Conservation (phyloP, 2,888 invertebrate species). For the Drosophila ustulata region DNA sequence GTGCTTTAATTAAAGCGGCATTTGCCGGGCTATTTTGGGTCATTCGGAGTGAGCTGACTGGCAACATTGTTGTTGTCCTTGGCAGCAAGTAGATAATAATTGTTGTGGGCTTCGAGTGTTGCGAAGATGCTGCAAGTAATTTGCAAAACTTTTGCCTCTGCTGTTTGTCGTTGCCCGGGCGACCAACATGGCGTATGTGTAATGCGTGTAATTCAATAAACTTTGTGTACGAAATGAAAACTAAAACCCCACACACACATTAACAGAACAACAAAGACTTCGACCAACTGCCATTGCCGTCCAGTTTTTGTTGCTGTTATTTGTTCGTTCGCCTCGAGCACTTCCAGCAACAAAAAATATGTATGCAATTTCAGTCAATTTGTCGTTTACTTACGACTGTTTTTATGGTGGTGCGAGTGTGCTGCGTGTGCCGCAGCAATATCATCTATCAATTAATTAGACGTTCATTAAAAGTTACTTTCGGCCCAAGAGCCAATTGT, state of each 20-base stretch:
- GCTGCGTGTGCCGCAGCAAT: constrained; percentile 20
- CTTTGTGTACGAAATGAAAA: constrained; percentile 55
- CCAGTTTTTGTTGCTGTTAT: constrained; percentile 4
- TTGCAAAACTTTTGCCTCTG: constrained; percentile 48
- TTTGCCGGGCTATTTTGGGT: constrained; percentile 16
- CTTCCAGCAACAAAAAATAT: constrained; percentile 22
- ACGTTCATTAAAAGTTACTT: constrained; percentile 54
- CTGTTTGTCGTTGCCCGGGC: constrained; percentile 27
- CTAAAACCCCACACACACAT: constrained; percentile 24
- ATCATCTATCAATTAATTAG: constrained; percentile 73
- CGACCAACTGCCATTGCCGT: constrained; percentile 11
- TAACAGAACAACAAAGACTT: constrained; percentile 13
- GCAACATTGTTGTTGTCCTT: constrained; percentile 5
- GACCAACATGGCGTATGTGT: constrained; percentile 48
- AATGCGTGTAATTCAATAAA: constrained; percentile 60
- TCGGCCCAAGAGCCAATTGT: constrained; percentile 20
- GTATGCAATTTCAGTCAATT: constrained; percentile 65
- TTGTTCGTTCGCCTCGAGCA: neutral
- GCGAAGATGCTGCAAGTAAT: constrained; percentile 48
- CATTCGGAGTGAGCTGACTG: neutral
- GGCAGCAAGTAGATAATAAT: constrained; percentile 49
- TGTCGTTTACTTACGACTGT: constrained; percentile 37
- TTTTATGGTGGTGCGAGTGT: constrained; percentile 4
- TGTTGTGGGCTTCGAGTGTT: constrained; percentile 43
- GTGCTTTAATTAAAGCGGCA: constrained; percentile 37